phyloP scores from a whole-genome alignment of 2,888 invertebrate species.

The Spilarctia lutea region DNA sequence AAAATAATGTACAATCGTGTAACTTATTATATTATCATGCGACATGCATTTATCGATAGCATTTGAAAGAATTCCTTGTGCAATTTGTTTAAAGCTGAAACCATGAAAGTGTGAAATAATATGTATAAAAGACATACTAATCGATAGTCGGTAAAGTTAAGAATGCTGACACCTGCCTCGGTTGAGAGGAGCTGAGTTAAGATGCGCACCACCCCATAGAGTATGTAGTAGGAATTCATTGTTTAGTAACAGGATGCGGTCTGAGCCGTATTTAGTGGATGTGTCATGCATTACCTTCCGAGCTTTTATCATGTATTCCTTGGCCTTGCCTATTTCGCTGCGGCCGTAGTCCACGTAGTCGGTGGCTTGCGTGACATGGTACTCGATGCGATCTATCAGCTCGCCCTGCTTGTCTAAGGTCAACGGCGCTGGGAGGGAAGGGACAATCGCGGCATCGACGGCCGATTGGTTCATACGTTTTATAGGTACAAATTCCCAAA shows the following conservation, averaged over 20 bases:
- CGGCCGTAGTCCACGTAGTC: constrained; percentile 94
- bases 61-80: constrained; percentile 13
- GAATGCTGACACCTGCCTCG: constrained; percentile 11
- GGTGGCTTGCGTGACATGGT: constrained; percentile 95
- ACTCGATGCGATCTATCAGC: constrained; percentile 97
- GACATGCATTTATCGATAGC: constrained; percentile 32
- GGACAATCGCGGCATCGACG: constrained; percentile 63
- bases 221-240: constrained; percentile 24
- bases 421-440: constrained; percentile 74
- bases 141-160: constrained; percentile 16
- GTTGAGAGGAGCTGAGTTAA: constrained; percentile 32
- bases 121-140: constrained; percentile 3
- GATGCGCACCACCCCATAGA: constrained; percentile 37
- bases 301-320: constrained; percentile 94
- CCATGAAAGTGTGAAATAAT: background rate
- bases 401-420: constrained; percentile 92
- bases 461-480: constrained; percentile 84
- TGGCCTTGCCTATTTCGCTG: constrained; percentile 92
- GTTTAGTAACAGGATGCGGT: constrained; percentile 42
- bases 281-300: constrained; percentile 90
- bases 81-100: constrained; percentile 16
- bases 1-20: background rate
- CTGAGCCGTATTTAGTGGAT: constrained; percentile 27
- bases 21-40: constrained; percentile 27
- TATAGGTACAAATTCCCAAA: constrained; percentile 58